These are phyloP conservation scores for Tyrophagus putrescentiae DNA, from an alignment of 1,140 invertebrate genomes.

Conservation along the genomic window DNA sequence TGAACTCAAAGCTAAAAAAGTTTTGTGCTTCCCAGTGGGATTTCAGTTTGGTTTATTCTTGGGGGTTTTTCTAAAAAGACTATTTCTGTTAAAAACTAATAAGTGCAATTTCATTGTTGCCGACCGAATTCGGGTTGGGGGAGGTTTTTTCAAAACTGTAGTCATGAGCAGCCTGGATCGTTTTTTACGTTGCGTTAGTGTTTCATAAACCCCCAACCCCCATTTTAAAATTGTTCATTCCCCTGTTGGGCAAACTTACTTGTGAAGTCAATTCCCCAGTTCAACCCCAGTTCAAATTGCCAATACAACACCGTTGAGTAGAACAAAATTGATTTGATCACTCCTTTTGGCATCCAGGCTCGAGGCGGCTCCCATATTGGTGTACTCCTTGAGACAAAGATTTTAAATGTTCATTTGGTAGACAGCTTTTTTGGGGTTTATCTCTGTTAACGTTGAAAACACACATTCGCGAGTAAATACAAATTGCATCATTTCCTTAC, in stretches of 20 bases:
- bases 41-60: slow-evolving; percentile 34
- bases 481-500: slow-evolving; percentile 38
- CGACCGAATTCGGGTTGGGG: slow-evolving; percentile 43
- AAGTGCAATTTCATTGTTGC: slow-evolving; percentile 48
- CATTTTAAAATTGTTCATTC: slow-evolving; percentile 31
- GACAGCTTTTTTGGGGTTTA: slow-evolving; percentile 46
- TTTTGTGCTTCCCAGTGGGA: slow-evolving; percentile 32
- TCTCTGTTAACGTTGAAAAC: slow-evolving; percentile 35
- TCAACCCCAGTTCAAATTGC: slow-evolving; percentile 48
- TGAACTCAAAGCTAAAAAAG: slow-evolving; percentile 30
- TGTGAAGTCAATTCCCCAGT: slow-evolving; percentile 36
- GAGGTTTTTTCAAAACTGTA: slow-evolving; percentile 55
- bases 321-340: slow-evolving; percentile 73
- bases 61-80: slow-evolving; percentile 52
- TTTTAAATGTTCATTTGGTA: slow-evolving; percentile 43
- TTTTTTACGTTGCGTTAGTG: slow-evolving; percentile 48
- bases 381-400: slow-evolving; percentile 66
- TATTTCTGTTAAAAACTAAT: slow-evolving; percentile 52
- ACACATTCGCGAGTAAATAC: background rate
- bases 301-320: slow-evolving; percentile 59
- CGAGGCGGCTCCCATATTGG: slow-evolving; percentile 78
- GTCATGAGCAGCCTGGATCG: slow-evolving; percentile 80
- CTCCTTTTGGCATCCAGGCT: slow-evolving; percentile 68
- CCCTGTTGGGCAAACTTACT: slow-evolving; percentile 21
- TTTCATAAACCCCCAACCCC: too few relatives aligned